Conservation (phyloP, 2,113 vertebrate genomes). For the Raja brachyura region DNA sequence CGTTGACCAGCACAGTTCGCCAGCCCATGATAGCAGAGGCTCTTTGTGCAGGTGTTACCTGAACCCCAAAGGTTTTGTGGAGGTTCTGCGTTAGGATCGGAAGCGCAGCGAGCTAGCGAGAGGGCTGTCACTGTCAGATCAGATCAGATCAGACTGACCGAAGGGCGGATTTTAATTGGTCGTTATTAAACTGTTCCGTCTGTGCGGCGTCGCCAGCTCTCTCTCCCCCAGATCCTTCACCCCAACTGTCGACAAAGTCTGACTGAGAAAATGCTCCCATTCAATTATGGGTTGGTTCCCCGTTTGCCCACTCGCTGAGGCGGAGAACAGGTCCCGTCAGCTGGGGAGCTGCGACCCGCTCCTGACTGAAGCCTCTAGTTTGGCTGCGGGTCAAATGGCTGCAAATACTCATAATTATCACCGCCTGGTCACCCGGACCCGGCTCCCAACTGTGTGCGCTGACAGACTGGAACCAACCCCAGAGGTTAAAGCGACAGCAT, state of each 20-base stretch:
- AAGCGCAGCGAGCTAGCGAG: not conserved
- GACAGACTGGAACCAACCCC: conserved; percentile 11
- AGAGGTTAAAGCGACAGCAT: not conserved
- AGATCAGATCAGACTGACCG: not conserved
- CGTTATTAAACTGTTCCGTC: not conserved
- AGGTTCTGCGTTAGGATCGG: not conserved
- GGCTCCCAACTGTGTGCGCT: not conserved
- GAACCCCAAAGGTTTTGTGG: not conserved
- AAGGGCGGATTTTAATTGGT: not conserved
- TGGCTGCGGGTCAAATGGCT: not conserved
- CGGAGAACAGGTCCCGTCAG: not conserved
- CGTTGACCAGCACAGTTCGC: not conserved
- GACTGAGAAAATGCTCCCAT: no score
- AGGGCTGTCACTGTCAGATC: not conserved
- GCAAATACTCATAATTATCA: not conserved
- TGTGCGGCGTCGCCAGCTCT: not conserved
- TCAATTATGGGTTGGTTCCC: not conserved
- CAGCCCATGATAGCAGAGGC: not conserved
- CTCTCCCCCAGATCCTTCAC: not conserved
- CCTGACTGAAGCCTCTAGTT: not conserved
- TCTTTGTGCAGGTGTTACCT: not conserved
- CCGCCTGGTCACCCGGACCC: not conserved
- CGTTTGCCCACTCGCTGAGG: no score
- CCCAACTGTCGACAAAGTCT: no score
- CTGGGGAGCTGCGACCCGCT: not conserved